Base-by-base conservation (phyloP, 2,888 invertebrate genomes). In the Amphimallon solstitiale region DNA sequence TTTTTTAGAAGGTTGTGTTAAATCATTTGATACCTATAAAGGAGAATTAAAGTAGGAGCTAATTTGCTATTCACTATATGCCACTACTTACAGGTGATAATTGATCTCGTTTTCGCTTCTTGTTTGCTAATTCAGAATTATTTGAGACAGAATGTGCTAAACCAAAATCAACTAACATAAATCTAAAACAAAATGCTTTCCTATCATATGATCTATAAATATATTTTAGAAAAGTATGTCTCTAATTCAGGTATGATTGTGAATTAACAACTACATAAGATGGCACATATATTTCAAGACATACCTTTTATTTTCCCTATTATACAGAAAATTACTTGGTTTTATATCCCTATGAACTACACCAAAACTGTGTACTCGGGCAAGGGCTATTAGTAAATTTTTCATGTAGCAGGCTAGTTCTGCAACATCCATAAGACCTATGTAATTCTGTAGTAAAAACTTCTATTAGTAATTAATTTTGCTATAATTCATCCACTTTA, bases 341-440 rank as follows among this genome's bases (percentile, higher is more conserved):
- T 96, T 96, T 43, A 96, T 89, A 78, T 96, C 96, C 63, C 96
- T 85, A 79, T 96, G 96, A 67, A 96, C 94, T 68, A 96, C 89
- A 69, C 91, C 89, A 79, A 92, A 92, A 46, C 89, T 87, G 82
- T 96, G 96, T 65, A 96, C 93, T 75, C 92, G 88, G 4, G 86
- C 84, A 72, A 96, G 83, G 2, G 96, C 94, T 43, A 88, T 83
- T 71, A 96, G 82, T 70, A 96, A 83, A 76, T 94, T 93, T 75
- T 86, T 88, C 89, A 95, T 92, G 81, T 95, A 96, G 66, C 87
- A 83, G 65, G 88, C 87, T 38, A 92, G 86, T 82, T 96, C 95
- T 23, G 79, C 77, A 1, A 87, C 85, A 71, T 85, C 86, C 91
- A 93, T 90, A 67, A 87, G 85, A 15, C 85, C 85, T 62, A 92